Evolutionary conservation across 2,113 vertebrate genomes (phyloP).

Genomic region (Sinocyclocheilus rhinocerous): DNA sequence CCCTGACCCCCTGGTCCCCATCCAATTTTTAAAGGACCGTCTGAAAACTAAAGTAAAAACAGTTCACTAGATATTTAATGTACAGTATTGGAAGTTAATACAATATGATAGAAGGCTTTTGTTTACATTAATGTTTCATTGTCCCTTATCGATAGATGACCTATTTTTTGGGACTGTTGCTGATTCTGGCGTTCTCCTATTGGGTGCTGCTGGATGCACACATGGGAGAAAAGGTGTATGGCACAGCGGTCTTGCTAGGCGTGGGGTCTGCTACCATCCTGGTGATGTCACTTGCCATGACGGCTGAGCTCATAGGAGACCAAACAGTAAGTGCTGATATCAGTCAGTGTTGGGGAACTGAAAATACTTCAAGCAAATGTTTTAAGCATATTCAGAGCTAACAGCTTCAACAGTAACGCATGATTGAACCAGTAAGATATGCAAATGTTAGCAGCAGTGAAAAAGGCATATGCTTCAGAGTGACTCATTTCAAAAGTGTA

Average conservation of each 20-base stretch:
- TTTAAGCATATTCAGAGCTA: background rate
- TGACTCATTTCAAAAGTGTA: background rate
- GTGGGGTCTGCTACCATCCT: slow-evolving; percentile 86
- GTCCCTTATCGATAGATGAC: slow-evolving; percentile 77
- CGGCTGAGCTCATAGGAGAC: slow-evolving; percentile 88
- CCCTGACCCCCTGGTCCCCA: background rate
- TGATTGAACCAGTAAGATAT: background rate
- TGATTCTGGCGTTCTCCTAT: slow-evolving; percentile 84
- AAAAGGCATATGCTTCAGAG: background rate
- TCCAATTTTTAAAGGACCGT: background rate
- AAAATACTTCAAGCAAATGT: background rate
- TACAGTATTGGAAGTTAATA: background rate
- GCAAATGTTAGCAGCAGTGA: background rate
- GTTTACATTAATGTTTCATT: background rate
- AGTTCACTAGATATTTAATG: background rate
- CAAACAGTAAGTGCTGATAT: slow-evolving; percentile 79
- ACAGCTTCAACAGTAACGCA: background rate
- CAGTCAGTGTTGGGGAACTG: background rate
- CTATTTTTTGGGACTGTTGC: slow-evolving; percentile 86
- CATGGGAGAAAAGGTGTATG: slow-evolving; percentile 79
- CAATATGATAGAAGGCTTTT: background rate
- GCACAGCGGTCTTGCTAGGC: slow-evolving; percentile 81
- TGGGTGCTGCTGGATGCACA: slow-evolving; percentile 82
- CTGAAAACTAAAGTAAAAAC: background rate
- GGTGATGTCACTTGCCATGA: slow-evolving; percentile 95